These are phyloP conservation scores for Leucoraja erinaceus DNA, from an alignment of 2,113 vertebrate species.

Conservation along the genomic window DNA sequence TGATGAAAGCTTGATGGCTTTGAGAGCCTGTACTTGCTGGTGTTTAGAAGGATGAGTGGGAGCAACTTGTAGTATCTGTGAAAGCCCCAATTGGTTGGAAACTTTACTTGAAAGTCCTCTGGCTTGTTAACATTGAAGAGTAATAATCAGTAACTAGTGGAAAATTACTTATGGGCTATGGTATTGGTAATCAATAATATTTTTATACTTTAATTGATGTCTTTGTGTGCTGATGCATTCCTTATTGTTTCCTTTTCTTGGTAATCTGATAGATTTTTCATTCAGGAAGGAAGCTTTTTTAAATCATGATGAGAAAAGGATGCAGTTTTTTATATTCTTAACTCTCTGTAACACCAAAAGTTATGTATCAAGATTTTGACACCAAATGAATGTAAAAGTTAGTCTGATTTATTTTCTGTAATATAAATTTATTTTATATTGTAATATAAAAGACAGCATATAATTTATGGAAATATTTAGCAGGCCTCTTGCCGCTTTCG, in stretches of 20 bases:
- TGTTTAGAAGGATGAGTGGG: too few relatives aligned
- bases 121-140: too few relatives aligned
- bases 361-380: not conserved
- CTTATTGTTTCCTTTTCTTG: not conserved
- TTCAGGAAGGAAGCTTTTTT: not conserved
- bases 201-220: not conserved
- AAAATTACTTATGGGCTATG: not conserved
- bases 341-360: not conserved
- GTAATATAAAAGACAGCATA: constrained; percentile 7
- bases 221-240: not conserved
- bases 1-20: too few relatives aligned
- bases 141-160: not conserved
- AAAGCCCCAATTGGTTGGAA: too few relatives aligned
- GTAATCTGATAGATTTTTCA: not conserved
- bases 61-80: too few relatives aligned
- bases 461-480: not conserved
- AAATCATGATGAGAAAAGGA: not conserved
- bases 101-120: too few relatives aligned
- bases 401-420: not conserved
- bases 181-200: not conserved
- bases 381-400: not conserved
- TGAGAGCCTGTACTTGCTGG: too few relatives aligned
- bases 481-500: not conserved
- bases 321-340: not conserved
- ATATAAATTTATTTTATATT: too few relatives aligned